Conservation (phyloP, 2,113 vertebrate genomes). For the Stegostoma tigrinum region DNA sequence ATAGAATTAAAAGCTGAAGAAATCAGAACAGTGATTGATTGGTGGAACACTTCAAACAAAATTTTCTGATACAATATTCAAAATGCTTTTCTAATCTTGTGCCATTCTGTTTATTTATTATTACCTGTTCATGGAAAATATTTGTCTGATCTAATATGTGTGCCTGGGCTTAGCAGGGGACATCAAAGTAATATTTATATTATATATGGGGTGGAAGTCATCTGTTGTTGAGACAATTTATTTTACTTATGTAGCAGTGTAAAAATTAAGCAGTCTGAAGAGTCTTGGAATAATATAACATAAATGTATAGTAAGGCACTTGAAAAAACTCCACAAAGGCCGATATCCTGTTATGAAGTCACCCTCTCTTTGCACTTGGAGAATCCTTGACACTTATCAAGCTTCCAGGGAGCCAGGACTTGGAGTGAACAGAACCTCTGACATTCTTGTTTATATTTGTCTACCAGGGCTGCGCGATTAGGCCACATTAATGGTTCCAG, state of each 20-base stretch:
- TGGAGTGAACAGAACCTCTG: no score
- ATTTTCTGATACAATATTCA: neutral
- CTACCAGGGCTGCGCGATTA: no score
- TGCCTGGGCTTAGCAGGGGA: neutral
- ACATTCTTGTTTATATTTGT: no score
- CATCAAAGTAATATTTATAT: neutral
- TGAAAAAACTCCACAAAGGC: no score
- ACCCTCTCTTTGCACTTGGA: no score
- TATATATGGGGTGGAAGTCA: neutral
- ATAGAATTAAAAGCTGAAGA: neutral
- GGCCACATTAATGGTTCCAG: no score
- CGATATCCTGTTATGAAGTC: no score
- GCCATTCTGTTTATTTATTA: constrained; percentile 22
- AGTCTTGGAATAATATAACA: neutral
- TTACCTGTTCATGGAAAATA: no score
- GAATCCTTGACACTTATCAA: no score
- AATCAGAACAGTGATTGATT: neutral
- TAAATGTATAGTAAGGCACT: no score
- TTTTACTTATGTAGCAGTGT: neutral
- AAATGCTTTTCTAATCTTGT: neutral
- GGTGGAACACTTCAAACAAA: neutral
- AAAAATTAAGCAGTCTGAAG: neutral
- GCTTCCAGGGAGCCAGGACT: no score
- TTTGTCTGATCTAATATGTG: neutral
- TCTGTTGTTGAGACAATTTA: neutral